A percentile compares a stretch with the other conserved stretches of the same genome.
These are phyloP conservation scores for Chaetura pelagica DNA, from an alignment of 2,113 vertebrate species.

Conservation along the genomic window DNA sequence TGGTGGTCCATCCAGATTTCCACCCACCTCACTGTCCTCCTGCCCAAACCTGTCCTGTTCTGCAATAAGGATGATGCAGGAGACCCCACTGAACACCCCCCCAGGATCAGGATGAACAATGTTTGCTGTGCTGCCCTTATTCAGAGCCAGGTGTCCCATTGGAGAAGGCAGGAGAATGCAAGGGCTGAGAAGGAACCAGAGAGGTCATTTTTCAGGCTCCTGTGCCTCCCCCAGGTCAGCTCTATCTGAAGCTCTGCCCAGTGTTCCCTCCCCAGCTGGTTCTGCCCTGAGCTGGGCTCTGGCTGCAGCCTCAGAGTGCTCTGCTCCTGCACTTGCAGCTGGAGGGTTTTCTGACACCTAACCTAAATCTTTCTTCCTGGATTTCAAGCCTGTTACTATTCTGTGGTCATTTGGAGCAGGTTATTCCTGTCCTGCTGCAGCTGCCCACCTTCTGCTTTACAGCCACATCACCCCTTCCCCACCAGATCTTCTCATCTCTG, in stretches of 20 bases:
- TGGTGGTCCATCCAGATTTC: no score
- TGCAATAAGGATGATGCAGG: background rate
- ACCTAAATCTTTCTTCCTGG: background rate
- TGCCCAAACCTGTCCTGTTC: background rate
- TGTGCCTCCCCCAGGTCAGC: no score
- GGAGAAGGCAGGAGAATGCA: background rate
- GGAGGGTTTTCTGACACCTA: background rate
- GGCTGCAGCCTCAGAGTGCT: background rate
- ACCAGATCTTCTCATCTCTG: background rate
- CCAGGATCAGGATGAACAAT: no score
- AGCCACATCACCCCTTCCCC: background rate
- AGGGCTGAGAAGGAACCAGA: no score
- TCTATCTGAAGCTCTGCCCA: no score
- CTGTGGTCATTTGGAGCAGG: background rate
- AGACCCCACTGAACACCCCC: background rate
- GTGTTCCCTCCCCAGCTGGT: background rate
- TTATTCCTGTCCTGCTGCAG: background rate
- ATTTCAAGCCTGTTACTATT: background rate
- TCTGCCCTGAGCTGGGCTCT: background rate
- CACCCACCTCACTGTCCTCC: background rate
- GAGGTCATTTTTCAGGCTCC: background rate
- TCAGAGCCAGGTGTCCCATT: fast-evolving
- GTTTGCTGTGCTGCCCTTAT: fast-evolving
- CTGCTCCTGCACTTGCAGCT: background rate
- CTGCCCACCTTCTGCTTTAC: background rate